Evolutionary conservation across 2,797 vertebrate genomes (phyloP).

Genomic region (Malurus splendens): DNA sequence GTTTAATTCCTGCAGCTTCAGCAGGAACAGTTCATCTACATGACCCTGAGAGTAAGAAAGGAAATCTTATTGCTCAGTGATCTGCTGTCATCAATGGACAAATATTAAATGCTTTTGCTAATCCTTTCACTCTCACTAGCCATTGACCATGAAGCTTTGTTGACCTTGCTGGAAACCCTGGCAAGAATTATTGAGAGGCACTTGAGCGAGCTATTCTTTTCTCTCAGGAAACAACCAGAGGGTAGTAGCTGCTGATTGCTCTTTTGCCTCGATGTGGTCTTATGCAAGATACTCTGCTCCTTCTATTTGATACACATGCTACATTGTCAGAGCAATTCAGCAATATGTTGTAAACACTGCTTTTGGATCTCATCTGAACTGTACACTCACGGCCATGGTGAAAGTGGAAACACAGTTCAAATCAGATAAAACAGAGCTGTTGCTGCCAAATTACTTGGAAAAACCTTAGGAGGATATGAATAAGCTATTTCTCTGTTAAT

Average conservation of each 20-base stretch:
- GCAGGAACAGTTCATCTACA: background rate
- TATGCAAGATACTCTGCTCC: slow-evolving; percentile 1
- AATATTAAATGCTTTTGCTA: slow-evolving; percentile 44
- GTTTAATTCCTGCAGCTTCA: slow-evolving; percentile 38
- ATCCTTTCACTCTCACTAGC: slow-evolving; percentile 31
- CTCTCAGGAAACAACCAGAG: slow-evolving; percentile 4
- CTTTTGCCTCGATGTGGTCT: slow-evolving; percentile 1
- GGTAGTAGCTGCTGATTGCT: slow-evolving; percentile 22
- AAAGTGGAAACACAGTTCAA: slow-evolving; percentile 8
- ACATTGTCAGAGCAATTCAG: background rate
- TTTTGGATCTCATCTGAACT: background rate
- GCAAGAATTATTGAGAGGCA: slow-evolving; percentile 41
- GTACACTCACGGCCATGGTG: background rate
- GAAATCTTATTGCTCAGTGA: slow-evolving; percentile 15
- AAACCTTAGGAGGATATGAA: background rate
- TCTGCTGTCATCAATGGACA: slow-evolving; percentile 15
- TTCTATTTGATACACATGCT: background rate
- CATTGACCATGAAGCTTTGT: slow-evolving; percentile 48
- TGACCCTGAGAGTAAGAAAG: slow-evolving; percentile 4
- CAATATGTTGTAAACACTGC: background rate
- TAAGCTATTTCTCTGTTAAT: background rate
- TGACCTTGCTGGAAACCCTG: slow-evolving; percentile 41
- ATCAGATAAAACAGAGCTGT: background rate
- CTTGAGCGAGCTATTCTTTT: slow-evolving; percentile 26
- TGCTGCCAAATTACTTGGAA: background rate